Percentiles rank a stretch among this genome's conserved stretches.
These are phyloP conservation scores for Liparis tanakae DNA, from an alignment of 2,797 vertebrate species.

Conservation along the genomic window DNA sequence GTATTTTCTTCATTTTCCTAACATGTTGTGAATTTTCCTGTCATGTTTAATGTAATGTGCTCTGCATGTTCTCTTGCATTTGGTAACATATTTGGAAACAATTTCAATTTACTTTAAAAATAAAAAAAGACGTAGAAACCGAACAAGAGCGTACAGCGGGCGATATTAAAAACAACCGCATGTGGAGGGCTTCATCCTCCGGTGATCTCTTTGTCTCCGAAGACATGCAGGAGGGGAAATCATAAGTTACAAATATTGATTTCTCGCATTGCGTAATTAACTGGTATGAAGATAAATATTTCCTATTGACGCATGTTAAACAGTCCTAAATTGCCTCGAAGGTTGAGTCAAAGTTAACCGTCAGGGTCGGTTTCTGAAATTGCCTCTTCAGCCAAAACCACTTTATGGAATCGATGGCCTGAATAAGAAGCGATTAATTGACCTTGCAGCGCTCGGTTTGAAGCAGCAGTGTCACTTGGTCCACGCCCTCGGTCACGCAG, in stretches of 20 bases:
- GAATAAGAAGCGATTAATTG: constrained; percentile 78
- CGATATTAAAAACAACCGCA: constrained; percentile 22
- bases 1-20: too few species aligned
- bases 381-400: constrained; percentile 73
- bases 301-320: constrained; percentile 69
- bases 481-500: constrained; percentile 4
- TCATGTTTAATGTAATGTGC: too few species aligned
- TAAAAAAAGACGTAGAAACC: constrained; percentile 1
- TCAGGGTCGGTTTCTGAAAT: constrained; percentile 76
- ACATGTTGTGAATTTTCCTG: too few species aligned
- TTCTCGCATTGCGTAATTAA: constrained; percentile 57
- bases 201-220: constrained; percentile 31
- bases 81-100: too few species aligned
- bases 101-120: too few species aligned
- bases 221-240: constrained; percentile 13
- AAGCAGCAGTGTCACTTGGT: constrained; percentile 42
- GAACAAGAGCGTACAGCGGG: not conserved
- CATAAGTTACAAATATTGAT: constrained; percentile 65
- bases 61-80: too few species aligned
- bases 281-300: constrained; percentile 72
- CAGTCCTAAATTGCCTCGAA: constrained; percentile 70
- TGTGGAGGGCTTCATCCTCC: constrained; percentile 4
- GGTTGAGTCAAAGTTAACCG: constrained; percentile 79
- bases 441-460: constrained; percentile 63
- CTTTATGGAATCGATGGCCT: constrained; percentile 77